Conservation (phyloP, 1,140 invertebrate species). For the Drosophila sp. region DNA sequence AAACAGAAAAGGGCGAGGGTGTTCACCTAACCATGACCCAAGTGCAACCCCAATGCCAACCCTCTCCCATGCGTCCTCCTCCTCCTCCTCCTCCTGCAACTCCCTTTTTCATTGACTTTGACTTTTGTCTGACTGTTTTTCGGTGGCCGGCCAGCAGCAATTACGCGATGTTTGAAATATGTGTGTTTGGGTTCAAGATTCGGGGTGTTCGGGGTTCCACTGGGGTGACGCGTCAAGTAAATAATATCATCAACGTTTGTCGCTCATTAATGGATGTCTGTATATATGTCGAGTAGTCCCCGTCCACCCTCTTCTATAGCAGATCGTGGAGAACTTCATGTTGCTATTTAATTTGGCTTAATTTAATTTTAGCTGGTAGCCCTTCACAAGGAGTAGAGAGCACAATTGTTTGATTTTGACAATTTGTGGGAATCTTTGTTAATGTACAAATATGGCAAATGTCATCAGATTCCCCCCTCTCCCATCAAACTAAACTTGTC, state of each 20-base stretch:
- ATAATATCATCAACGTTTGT: conserved; percentile 64
- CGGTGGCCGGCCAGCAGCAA: conserved; percentile 46
- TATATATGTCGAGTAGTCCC: conserved; percentile 10
- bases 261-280: conserved; percentile 49
- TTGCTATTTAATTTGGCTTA: conserved; percentile 61
- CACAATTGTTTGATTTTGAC: conserved; percentile 6
- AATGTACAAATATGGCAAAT: conserved; percentile 10
- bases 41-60: conserved; percentile 31
- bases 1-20: conserved; percentile 42
- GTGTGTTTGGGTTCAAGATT: conserved; percentile 11
- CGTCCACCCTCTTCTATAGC: conserved; percentile 7
- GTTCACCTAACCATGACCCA: conserved; percentile 53
- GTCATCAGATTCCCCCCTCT: neutral
- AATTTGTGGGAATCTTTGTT: conserved; percentile 14
- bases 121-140: conserved; percentile 29
- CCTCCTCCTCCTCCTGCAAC: neutral
- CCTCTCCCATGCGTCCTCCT: conserved; percentile 27
- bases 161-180: conserved; percentile 36
- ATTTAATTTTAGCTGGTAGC: conserved; percentile 63
- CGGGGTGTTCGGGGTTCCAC: neutral
- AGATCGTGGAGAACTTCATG: conserved; percentile 4
- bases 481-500: neutral
- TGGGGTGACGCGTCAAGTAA: conserved; percentile 36
- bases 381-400: neutral
- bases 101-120: conserved; percentile 42